Percentiles rank a stretch among this genome's conserved stretches.
phyloP scores from a whole-genome alignment of 1,140 invertebrate species.

The Pentalonia nigronervosa region DNA sequence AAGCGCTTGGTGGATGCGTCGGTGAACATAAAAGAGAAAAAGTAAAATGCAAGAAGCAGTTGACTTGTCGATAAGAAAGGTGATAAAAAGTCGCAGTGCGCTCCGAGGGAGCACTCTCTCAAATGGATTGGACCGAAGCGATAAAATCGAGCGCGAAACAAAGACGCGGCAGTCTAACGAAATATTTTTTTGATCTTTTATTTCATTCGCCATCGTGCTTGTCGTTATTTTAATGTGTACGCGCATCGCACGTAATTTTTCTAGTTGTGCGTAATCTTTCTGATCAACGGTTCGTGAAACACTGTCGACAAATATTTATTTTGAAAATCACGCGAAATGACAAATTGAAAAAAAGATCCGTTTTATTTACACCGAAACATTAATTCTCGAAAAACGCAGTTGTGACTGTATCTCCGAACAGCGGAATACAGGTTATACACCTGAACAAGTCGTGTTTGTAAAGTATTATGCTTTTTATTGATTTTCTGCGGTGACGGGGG shows the following conservation, averaged over 20 bases:
- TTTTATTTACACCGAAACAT: background rate
- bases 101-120: slow-evolving; percentile 18
- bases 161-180: background rate
- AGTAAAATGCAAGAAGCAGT: background rate
- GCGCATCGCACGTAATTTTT: background rate
- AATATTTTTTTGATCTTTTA: background rate
- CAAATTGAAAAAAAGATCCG: background rate
- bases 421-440: background rate
- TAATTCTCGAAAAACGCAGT: background rate
- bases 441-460: background rate
- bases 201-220: background rate
- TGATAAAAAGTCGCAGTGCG: slow-evolving; percentile 11
- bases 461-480: background rate
- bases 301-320: background rate
- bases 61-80: slow-evolving; percentile 22
- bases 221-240: background rate
- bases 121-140: slow-evolving; percentile 36
- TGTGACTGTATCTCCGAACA: background rate
- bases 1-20: background rate
- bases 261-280: background rate
- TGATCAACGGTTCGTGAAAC: background rate
- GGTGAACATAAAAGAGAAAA: background rate
- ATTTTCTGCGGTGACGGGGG: background rate
- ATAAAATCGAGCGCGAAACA: background rate
- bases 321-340: background rate